Evolutionary conservation across 2,797 vertebrate genomes (phyloP).

Genomic region (Neosilurus mollespiculum): DNA sequence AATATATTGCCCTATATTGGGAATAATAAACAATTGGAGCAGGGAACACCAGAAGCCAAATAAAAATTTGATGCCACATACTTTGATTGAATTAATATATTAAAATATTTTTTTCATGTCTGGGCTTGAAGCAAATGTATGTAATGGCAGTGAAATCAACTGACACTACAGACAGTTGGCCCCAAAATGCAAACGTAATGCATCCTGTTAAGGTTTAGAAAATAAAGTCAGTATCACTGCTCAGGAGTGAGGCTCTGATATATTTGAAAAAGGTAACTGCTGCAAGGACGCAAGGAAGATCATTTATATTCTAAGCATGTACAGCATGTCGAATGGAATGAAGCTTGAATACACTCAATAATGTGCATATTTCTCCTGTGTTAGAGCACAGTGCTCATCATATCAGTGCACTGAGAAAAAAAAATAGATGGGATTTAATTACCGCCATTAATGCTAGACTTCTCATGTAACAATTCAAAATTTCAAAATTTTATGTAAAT

Average conservation of each 20-base stretch:
- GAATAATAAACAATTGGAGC: background rate
- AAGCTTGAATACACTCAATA: constrained; percentile 48
- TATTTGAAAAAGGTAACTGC: background rate
- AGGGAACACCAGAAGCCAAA: background rate
- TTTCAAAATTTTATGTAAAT: too few relatives aligned
- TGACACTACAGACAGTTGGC: background rate
- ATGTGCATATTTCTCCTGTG: background rate
- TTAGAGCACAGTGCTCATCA: background rate
- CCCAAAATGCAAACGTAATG: background rate
- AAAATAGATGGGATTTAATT: background rate
- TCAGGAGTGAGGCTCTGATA: background rate
- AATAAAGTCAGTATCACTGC: background rate
- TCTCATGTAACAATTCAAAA: background rate
- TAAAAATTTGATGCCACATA: background rate
- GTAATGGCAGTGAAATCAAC: background rate
- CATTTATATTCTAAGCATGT: constrained; percentile 31
- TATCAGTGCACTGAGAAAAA: background rate
- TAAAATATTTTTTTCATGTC: constrained; percentile 16
- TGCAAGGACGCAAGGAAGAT: constrained; percentile 51
- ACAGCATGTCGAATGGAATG: constrained; percentile 50
- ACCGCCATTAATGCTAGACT: background rate
- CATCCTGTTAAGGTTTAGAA: constrained; percentile 5
- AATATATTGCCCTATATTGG: background rate
- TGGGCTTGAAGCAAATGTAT: constrained; percentile 18
- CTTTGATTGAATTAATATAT: background rate